A percentile compares a stretch with the other conserved stretches of the same genome.
These are phyloP conservation scores for Aviceda subcristata DNA, from an alignment of 2,113 vertebrate species.

Conservation along the genomic window DNA sequence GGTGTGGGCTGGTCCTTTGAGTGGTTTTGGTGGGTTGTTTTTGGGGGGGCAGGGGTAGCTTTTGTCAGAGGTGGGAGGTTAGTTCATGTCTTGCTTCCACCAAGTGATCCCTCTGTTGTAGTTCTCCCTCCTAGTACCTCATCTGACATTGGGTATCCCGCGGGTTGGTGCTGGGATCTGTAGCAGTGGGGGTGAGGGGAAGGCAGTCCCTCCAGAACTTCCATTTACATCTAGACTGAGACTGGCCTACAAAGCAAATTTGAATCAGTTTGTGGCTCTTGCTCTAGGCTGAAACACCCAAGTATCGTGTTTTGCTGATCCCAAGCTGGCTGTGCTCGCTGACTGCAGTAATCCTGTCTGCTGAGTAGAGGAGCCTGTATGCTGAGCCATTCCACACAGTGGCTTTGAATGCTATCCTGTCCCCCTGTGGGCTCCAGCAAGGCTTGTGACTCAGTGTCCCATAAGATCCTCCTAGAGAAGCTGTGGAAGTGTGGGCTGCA, in stretches of 20 bases:
- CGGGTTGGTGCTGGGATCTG: not conserved
- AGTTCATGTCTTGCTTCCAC: not conserved
- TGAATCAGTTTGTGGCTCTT: not conserved
- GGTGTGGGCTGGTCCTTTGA: not conserved
- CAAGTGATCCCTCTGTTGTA: not conserved
- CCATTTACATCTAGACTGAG: not conserved
- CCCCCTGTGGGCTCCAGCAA: not conserved
- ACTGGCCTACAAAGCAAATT: not conserved
- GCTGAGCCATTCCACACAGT: not conserved
- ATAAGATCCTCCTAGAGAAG: no score
- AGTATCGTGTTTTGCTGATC: not conserved
- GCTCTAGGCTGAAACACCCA: not conserved
- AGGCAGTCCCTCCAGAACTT: not conserved
- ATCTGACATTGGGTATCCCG: rapidly evolving
- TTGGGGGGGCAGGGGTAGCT: rapidly evolving
- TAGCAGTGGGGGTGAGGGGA: not conserved
- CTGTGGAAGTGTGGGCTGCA: not conserved
- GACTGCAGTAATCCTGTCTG: not conserved
- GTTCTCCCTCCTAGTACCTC: not conserved
- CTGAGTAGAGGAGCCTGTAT: not conserved
- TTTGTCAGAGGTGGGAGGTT: not conserved
- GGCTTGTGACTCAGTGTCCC: no score
- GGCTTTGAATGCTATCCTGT: not conserved
- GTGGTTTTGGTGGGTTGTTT: not conserved
- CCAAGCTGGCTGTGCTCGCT: not conserved